Base-by-base conservation (phyloP, 2,888 invertebrate species). In the Caenorhabditis angaria region DNA sequence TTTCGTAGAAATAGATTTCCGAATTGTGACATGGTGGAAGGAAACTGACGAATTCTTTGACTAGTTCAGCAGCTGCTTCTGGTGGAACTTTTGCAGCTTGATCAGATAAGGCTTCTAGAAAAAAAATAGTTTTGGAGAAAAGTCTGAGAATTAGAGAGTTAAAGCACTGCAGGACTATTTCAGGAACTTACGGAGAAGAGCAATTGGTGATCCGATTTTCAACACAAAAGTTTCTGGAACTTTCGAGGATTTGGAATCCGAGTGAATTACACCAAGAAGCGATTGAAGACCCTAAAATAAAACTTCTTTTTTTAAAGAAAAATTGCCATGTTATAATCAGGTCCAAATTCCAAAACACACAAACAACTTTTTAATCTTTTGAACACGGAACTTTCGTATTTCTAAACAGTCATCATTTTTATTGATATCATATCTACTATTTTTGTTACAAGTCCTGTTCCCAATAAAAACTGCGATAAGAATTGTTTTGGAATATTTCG, bases 161-260 rank as follows among this genome's bases (percentile, higher is more conserved):
- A 48, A 48, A 48, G 48, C 18, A 5, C 48, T 5, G 20, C 3
- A n/a, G 20, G 29, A 3, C n/a, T 14, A 25, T 2, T 4, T 10
- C 5, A 10, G 4, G 24, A 41, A 65, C 65, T 72, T 14, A 69
- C 73, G 55, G 8, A 73, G 58, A 47, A 73, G 54, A 0, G 68
- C 73, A 8, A 73, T 54, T 22, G 73, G 68, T 1, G 73, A 73
- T n/a, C 68, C 73, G n/a, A 73, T 73, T 28, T 73, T 73, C 47
- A 73, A 24, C 3, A 68, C 65, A 25, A 73, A 64, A 18, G 56
- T 59, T 8, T 62, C 25, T 59, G 73, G 47, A 35, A 68, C 14
- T 24, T 27, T 28, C 1, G 62, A 20, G 5, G 47, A 22, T 20
- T 27, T n/a, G 62, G 65, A 68, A 8, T 72, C 65, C 2, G 59